Base-by-base conservation (phyloP, 2,113 vertebrate genomes). In the Nycticryphes semicollaris region DNA sequence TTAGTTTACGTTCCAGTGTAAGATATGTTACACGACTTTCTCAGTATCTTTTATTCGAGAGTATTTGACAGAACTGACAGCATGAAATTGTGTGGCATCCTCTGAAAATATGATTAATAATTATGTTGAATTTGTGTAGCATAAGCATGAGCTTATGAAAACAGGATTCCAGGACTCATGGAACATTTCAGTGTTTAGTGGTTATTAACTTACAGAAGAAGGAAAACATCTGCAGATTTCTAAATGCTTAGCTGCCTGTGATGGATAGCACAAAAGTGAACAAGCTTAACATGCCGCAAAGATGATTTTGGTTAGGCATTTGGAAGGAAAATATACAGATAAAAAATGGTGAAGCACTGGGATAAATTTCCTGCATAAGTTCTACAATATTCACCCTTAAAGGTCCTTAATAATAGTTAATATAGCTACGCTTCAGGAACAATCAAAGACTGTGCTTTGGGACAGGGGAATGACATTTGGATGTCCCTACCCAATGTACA, bases 41-140 rank as follows among this genome's bases (percentile, higher is more conserved):
- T 95, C 66, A 28, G 41, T 57, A 87, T 82, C 69, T 83, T 69
- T 89, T 68, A 87, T 92, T 66, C 69, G 82, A 89, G 62, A 87
- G 25, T 31, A 87, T 92, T 79, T 93, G 96, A 74, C 80, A 89
- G 50, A 86, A 77, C 35, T 75, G 72, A 90, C 57, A 94, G 50
- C 45, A 80, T 31, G 27, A 50, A 93, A 70, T 37, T 48, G 18
- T 89, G 28, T 72, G 35, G 24, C 57, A 84, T 43, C 64, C 89
- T 57, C 60, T 90, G 74, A 87, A 93, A 94, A 93, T 74, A 1
- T 66, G 53, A 84, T 91, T 83, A 93, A 76, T 82, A 80, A 76
- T 78, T 64, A 28, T 33, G 50, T 22, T 73, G 81, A 59, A 87
- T 90, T 73, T 73, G 79, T 73, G 67, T 81, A 94, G 70, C 45